Base-by-base conservation (phyloP, 1,140 invertebrate species). In the Oscheius sp. region DNA sequence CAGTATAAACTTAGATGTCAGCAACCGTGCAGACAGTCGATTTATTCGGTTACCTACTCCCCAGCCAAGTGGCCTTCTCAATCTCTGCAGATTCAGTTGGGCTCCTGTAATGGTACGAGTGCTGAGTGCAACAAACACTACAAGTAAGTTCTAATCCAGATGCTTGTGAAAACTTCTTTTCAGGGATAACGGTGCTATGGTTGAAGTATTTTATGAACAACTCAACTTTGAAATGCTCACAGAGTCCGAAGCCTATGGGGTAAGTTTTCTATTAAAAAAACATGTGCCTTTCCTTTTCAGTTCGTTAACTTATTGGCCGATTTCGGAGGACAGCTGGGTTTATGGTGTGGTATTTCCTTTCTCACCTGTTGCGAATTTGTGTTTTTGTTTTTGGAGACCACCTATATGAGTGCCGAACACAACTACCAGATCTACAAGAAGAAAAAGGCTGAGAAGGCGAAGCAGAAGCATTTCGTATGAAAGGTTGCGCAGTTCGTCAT, bases 191-290 rank as follows among this genome's bases (percentile, higher is more conserved):
- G 80, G 80, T n/a, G 80, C 80, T 0, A 81, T 81, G 80, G 74
- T 81, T 23, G 80, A 81, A 76, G 80, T 82, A 1, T 81, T 81
- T 49, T 81, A 81, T 61, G 80, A 81, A 73, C 80, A 81, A 45
- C 68, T 81, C 15, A 81, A 81, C 35, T 81, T 80, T 66, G 80
- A 81, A 80, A 74, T 81, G 69, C 77, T 81, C 18, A 79, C 74
- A 1, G 80, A 81, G 69, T 81, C 79, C 18, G 80, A 81, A 65
- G 80, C 79, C 2, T 80, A 80, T 71, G 79, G 79, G 26, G 78
- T 79, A 52, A 68, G 66, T 15, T 49, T 63, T 32, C 20, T 45
- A 23, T 18, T 3, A 31, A 1, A 59, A 29, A 45, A 68, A 4
- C n/a, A n/a, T n/a, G n/a, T n/a, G n/a, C n/a, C n/a, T n/a, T 2